Evolutionary conservation across 2,888 invertebrate genomes (phyloP).

Genomic region (Platycnemis pennipes): DNA sequence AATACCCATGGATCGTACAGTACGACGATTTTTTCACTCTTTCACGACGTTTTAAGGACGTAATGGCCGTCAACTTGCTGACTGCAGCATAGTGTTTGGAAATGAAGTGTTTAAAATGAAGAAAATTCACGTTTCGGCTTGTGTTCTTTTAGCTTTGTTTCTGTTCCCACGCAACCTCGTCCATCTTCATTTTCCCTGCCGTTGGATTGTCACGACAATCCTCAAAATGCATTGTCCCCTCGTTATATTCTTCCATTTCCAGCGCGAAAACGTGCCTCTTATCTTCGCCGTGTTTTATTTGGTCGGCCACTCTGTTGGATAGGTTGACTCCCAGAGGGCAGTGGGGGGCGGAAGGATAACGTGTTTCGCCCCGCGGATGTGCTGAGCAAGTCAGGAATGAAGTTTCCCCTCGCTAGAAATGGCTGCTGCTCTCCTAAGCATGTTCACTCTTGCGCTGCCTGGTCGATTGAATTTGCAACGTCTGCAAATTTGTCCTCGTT

Average conservation of each 20-base stretch:
- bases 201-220: neutral
- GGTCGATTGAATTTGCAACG: too few relatives aligned
- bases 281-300: neutral
- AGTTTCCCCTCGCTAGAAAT: slow-evolving; percentile 25
- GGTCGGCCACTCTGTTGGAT: slow-evolving; percentile 42
- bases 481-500: too few relatives aligned
- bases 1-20: too few relatives aligned
- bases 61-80: too few relatives aligned
- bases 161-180: neutral
- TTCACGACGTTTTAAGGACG: too few relatives aligned
- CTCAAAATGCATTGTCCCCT: neutral
- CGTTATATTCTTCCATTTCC: too few relatives aligned
- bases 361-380: slow-evolving; percentile 37
- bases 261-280: neutral
- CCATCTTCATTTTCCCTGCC: neutral
- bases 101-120: too few relatives aligned
- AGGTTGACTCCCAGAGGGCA: neutral
- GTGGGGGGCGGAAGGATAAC: neutral
- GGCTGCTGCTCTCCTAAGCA: too few relatives aligned
- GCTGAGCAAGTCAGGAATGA: slow-evolving; percentile 25
- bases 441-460: neutral
- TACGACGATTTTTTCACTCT: too few relatives aligned
- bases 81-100: too few relatives aligned
- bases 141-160: too few relatives aligned
- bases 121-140: too few relatives aligned